Base-by-base conservation (phyloP, 2,888 invertebrate species). In the Timandra comae region DNA sequence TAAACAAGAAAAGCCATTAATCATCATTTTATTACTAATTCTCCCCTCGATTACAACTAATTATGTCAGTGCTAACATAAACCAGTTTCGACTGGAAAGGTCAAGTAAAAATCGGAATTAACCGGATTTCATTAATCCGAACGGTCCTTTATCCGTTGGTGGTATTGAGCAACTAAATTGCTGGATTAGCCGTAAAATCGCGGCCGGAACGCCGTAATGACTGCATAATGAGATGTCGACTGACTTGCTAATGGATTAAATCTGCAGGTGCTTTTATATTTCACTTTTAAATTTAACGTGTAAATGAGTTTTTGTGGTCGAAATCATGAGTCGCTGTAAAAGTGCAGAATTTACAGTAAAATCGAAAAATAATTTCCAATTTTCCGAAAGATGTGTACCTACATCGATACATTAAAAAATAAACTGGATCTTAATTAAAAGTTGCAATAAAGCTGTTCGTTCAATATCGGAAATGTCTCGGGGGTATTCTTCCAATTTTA, bases 161-260 rank as follows among this genome's bases (percentile, higher is more conserved):
- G 29, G 22, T 11, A 9, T 36, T 38, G 32, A 36, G 40, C 47
- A 50, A 48, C 42, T 52, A 56, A 59, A 61, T 61, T 51, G 56
- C 49, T 30, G 52, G 57, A 64, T 62, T 63, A 61, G 48, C 43
- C 49, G 46, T 51, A 38, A 59, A 60, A 58, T 52, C 41, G 52
- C 41, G 41, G 44, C 39, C 39, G 47, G 43, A 43, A 49, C 47
- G 39, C 42, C 49, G 51, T 61, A 62, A 64, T 63, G 55, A 62
- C 48, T 57, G 47, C 49, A 37, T 61, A 60, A 60, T 62, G 49
- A 57, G 60, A 47, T 49, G 41, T 38, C 35, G 33, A 35, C 39
- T 27, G 34, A 31, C 28, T 31, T 23, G 25, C 32, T 37, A 41
- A 43, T 47, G 43, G 45, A 45, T 46, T 46, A 33, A 41, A 38